Evolutionary conservation across 2,113 vertebrate species (phyloP), one percentile per base, ranked within the genome.

Genomic region (Cariama cristata): DNA sequence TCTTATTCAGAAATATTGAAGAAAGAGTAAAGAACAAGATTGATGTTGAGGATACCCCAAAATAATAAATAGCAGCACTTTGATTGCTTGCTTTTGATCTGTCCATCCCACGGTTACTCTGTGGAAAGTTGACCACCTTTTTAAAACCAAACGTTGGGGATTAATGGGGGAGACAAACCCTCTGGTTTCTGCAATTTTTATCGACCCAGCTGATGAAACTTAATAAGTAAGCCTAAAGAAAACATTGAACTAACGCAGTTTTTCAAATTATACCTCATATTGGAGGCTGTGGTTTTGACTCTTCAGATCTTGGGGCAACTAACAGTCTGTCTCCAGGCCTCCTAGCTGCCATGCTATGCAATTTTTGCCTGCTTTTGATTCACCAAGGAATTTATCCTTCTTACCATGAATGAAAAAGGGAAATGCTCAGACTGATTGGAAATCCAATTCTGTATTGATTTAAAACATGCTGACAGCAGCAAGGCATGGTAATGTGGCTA

Each of bases 241-340:
- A 86, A 55, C 19, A 24, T 69, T 76, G 56, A 86, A 56, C 38
- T 68, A 80, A 80, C 33, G 81, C 14, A 35, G 8, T 80, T 92
- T 90, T 93, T 96, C 62, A 55, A 80, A 59, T 86, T 86, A 94
- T 93, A 93, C 93, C 91, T 95, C 94, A 72, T 20, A 21, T 35
- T n/a, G 53, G 73, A 87, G 60, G 56, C 83, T 74, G 42, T 86
- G 66, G 13, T 56, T 89, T 89, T 63, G 64, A 80, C 8, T 12
- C 19, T 79, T 79, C 76, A 49, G 20, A 74, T 66, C 72, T 59
- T 86, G 85, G 77, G 62, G 20, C 59, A 44, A 26, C 53, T 83
- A 32, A 50, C 1, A 4, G 63, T 83, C n/a, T 62, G 8, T 55
- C 52, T 91, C 58, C 68, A 59, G 59, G 71, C 72, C 68, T 94